phyloP scores from a whole-genome alignment of 2,113 vertebrate species.

The Calidris pygmaea region DNA sequence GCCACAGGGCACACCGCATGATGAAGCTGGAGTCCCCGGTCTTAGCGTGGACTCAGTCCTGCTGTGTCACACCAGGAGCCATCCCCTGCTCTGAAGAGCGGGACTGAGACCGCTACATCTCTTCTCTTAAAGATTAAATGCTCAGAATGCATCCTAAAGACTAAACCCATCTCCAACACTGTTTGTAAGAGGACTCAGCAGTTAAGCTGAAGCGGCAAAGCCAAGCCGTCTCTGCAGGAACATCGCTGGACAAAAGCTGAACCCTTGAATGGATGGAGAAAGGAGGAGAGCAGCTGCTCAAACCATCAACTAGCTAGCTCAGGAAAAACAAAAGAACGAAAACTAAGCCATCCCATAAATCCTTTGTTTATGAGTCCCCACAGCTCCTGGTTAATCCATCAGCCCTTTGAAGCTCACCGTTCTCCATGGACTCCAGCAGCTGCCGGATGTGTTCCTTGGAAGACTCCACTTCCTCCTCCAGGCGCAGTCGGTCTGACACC shows the following conservation, averaged over 20 bases:
- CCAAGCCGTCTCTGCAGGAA: not conserved
- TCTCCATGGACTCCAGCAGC: slow-evolving; percentile 89
- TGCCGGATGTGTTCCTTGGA: slow-evolving; percentile 86
- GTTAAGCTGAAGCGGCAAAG: not conserved
- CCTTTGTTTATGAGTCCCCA: not conserved
- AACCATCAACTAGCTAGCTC: not conserved
- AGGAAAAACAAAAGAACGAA: not conserved
- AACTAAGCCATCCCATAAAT: not conserved
- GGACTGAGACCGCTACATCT: fast-evolving
- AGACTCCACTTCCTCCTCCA: slow-evolving; percentile 86
- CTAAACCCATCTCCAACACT: fast-evolving
- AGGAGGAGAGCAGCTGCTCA: slow-evolving; percentile 8
- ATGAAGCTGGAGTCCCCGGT: fast-evolving
- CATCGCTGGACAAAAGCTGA: not conserved
- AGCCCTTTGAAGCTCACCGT: slow-evolving; percentile 76
- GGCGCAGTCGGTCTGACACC: slow-evolving; percentile 77
- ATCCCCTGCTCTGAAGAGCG: not conserved
- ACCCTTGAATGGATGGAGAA: not conserved
- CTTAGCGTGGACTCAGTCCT: not conserved
- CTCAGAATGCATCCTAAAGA: not conserved
- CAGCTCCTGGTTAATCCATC: not conserved
- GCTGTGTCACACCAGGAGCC: not conserved
- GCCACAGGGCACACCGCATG: not conserved
- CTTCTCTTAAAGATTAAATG: not conserved
- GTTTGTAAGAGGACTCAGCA: not conserved